Percentiles rank a stretch among this genome's conserved stretches.
These are phyloP conservation scores for Hirtodrosophila cameraria DNA, from an alignment of 2,888 invertebrate species.

Conservation along the genomic window DNA sequence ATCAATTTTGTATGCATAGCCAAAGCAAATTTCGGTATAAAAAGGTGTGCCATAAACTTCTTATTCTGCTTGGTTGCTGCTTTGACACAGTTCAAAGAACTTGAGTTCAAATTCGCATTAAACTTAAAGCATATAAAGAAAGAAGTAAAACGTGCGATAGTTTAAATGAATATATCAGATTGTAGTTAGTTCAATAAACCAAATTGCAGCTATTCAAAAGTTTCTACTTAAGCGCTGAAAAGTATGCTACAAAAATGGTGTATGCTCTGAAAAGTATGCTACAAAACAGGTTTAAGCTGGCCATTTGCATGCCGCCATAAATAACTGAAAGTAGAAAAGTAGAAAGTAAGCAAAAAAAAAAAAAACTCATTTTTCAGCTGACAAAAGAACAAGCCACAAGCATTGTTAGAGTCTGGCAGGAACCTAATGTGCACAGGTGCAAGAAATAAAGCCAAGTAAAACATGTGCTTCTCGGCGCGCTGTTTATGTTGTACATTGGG, in stretches of 20 bases:
- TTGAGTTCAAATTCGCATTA: conserved; percentile 49
- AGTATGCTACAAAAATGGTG: conserved; percentile 27
- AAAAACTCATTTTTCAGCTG: conserved; percentile 59
- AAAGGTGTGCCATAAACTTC: conserved; percentile 23
- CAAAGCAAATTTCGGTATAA: conserved; percentile 11
- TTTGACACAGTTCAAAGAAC: conserved; percentile 57
- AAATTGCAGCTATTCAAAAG: background rate
- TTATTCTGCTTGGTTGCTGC: conserved; percentile 7
- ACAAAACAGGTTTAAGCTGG: conserved; percentile 4
- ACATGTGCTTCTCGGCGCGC: conserved; percentile 26
- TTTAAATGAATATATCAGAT: too few relatives aligned
- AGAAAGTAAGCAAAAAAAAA: too few relatives aligned
- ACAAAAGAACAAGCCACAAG: conserved; percentile 40
- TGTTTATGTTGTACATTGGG: conserved; percentile 38
- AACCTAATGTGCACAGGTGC: conserved; percentile 34
- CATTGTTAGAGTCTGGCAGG: conserved; percentile 26
- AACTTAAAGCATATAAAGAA: conserved; percentile 1
- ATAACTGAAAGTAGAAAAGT: conserved; percentile 32
- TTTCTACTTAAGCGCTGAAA: conserved; percentile 13
- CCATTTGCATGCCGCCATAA: conserved; percentile 38
- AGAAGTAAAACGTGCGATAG: background rate
- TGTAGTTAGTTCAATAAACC: background rate
- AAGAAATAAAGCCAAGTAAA: conserved; percentile 30
- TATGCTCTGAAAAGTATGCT: conserved; percentile 28
- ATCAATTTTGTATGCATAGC: conserved; percentile 41